Base-by-base conservation (phyloP, 2,113 vertebrate genomes). In the Diadophis punctatus region DNA sequence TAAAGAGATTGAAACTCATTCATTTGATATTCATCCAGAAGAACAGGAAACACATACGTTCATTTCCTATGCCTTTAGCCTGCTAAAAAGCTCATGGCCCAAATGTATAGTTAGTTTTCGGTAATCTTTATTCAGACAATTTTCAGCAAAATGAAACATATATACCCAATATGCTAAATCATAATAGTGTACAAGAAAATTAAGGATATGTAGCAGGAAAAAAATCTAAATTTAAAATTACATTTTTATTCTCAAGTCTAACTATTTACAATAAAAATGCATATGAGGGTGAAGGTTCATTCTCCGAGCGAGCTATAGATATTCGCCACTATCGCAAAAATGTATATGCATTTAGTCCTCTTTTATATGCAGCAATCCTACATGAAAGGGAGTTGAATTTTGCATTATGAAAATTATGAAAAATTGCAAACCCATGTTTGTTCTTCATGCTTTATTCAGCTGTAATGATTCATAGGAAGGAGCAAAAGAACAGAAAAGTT, bases 1-100 rank as follows among this genome's bases (percentile, higher is more conserved):
- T 95, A 92, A 93, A 39, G 39, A 87, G 18, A 92, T 74, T 90
- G 18, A 56, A 91, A 92, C 18, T 87, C 12, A 3, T 16, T 95
- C 55, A 94, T 92, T 93, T 74, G 27, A 0, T 90, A 34, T 7
- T 93, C 6, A 25, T 3, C 49, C 86, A n/a, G 1, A 92, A 43
- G 10, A 92, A 91, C 34, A 6, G 2, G 12, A 84, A 39, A 0
- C 30, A 80, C 51, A 34, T 9, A 3, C 46, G 88, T 23, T 46
- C 68, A 89, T 12, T 94, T 56, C 1, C 90, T 9, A 20, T 60
- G 12, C 39, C n/a, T n/a, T n/a, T n/a, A n/a, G n/a, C n/a, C 48
- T n/a, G 39, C 3, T 80, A 23, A 74, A 80, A 60, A 86, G 0
- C 0, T n/a, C 34, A 90, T n/a, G 12, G 30, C 18, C 68, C 68